Conservation (phyloP, 2,888 invertebrate genomes). For the Catotricha subobsoleta region DNA sequence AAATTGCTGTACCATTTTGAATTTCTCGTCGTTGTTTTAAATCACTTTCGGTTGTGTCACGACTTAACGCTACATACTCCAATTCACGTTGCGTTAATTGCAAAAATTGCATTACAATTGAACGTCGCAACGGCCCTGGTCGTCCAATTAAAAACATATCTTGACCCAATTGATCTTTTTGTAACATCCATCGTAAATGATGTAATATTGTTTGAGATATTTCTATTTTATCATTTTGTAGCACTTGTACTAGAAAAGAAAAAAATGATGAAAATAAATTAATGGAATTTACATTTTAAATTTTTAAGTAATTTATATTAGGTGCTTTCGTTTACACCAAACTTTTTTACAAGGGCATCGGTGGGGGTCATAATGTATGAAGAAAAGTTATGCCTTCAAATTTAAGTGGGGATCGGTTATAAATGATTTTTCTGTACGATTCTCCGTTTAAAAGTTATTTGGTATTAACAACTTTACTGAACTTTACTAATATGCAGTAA, state of each 20-base stretch:
- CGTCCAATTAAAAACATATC: constrained; percentile 89
- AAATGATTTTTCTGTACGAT: too few species aligned
- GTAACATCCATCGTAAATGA: constrained; percentile 89
- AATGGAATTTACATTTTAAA: too few species aligned
- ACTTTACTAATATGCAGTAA: too few species aligned
- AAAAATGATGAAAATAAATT: background rate
- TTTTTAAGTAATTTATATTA: background rate
- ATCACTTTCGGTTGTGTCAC: constrained; percentile 95
- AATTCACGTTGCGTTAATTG: constrained; percentile 77
- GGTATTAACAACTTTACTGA: too few species aligned
- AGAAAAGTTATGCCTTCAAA: too few species aligned
- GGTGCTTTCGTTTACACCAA: background rate
- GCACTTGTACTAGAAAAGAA: constrained; percentile 28
- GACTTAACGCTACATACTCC: constrained; percentile 82
- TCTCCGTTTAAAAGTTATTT: too few species aligned
- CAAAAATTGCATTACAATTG: constrained; percentile 71
- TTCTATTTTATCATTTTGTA: constrained; percentile 35
- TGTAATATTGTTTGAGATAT: constrained; percentile 54
- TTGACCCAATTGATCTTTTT: constrained; percentile 81
- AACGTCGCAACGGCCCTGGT: constrained; percentile 64
- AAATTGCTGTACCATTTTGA: constrained; percentile 65
- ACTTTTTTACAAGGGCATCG: background rate
- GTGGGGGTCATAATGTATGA: too few species aligned
- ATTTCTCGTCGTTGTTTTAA: constrained; percentile 92
- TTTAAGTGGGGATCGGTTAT: too few species aligned